A percentile compares a stretch with the other conserved stretches of the same genome.
Evolutionary conservation across 1,140 invertebrate species (phyloP).

Genomic region (Lasioglossum albipes): DNA sequence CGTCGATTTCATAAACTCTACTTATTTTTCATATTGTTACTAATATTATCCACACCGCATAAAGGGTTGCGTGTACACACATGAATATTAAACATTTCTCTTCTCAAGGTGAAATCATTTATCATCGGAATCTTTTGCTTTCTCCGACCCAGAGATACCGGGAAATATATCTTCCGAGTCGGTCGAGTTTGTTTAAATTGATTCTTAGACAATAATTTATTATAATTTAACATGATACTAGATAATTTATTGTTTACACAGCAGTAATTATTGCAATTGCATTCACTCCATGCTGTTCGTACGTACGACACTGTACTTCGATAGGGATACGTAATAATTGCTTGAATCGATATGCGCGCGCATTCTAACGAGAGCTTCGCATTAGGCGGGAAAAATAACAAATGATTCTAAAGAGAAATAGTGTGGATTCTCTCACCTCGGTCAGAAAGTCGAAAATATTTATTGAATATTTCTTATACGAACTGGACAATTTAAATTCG

Average conservation of each 20-base stretch:
- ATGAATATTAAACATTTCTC: no score
- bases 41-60: background rate
- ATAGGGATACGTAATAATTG: slow-evolving; percentile 15
- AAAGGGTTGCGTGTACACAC: no score
- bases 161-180: no score
- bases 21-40: background rate
- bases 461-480: background rate
- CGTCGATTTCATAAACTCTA: background rate
- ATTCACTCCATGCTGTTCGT: background rate
- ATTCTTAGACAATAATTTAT: background rate
- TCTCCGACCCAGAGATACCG: no score
- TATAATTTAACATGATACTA: background rate
- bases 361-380: slow-evolving; percentile 18
- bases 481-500: background rate
- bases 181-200: no score
- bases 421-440: background rate
- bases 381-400: slow-evolving; percentile 33
- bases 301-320: slow-evolving; percentile 33
- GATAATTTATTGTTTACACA: background rate
- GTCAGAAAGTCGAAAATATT: background rate
- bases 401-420: background rate
- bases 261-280: background rate
- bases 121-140: no score
- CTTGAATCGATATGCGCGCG: slow-evolving; percentile 54
- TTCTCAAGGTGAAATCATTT: no score